Evolutionary conservation across 35 echinoderm and acorn worm genomes (phyloP).

Genomic region (Chiridota heheva): DNA sequence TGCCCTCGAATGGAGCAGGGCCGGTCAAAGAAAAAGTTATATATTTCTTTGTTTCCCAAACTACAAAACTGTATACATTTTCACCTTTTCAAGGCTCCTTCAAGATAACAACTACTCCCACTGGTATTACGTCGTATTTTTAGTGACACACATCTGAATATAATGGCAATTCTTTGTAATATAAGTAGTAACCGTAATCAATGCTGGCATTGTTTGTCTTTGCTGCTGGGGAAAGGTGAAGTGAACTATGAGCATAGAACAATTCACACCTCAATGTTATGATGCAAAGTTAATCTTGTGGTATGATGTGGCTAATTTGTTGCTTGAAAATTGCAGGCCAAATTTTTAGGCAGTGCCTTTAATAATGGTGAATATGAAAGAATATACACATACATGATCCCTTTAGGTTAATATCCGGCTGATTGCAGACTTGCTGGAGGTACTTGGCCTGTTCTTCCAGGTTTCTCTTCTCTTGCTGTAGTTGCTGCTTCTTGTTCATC

Average conservation of each 20-base stretch:
- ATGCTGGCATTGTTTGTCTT: background rate
- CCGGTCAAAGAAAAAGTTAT: too few relatives aligned
- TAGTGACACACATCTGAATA: too few relatives aligned
- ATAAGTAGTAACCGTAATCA: too few relatives aligned
- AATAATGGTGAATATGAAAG: background rate
- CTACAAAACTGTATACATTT: too few relatives aligned
- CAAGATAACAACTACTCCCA: too few relatives aligned
- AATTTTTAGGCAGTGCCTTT: background rate
- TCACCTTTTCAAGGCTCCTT: too few relatives aligned
- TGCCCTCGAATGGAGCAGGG: too few relatives aligned
- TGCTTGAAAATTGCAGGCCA: background rate
- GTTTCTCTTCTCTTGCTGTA: conserved; percentile 49
- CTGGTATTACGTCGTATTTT: too few relatives aligned
- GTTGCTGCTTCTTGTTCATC: conserved; percentile 42
- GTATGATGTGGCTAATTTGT: background rate
- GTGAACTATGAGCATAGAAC: background rate
- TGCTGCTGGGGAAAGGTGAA: background rate
- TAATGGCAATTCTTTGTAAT: too few relatives aligned
- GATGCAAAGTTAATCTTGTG: background rate
- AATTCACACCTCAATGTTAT: background rate
- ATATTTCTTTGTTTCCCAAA: too few relatives aligned
- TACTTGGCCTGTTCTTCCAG: conserved; percentile 49
- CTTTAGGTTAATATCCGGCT: conserved; percentile 37
- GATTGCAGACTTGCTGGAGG: conserved; percentile 40
- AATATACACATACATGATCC: conserved; percentile 48